Percentiles rank a stretch among this genome's conserved stretches.
Conservation (phyloP, 2,113 vertebrate genomes). For the Alexandromys fortis region DNA sequence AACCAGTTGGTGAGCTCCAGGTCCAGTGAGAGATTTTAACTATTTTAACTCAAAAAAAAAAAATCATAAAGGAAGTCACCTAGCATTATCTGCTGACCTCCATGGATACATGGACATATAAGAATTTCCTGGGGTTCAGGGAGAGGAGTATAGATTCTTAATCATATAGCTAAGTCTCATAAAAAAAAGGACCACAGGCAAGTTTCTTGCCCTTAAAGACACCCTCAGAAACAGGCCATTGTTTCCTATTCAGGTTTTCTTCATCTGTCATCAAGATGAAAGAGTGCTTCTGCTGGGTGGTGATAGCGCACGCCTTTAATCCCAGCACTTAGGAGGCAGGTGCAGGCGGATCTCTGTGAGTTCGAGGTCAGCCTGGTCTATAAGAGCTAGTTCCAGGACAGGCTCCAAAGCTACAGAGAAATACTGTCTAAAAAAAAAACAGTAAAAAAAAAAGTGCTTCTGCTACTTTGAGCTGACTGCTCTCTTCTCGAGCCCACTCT, state of each 20-base stretch:
- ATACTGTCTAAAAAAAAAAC: too few relatives aligned
- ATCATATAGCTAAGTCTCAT: not conserved
- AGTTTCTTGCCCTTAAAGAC: not conserved
- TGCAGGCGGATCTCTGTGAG: too few relatives aligned
- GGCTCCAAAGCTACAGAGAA: too few relatives aligned
- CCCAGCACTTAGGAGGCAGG: too few relatives aligned
- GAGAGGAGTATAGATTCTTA: not conserved
- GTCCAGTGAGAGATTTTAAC: not conserved
- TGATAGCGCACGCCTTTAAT: too few relatives aligned
- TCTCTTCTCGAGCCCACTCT: not conserved
- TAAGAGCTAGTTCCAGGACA: too few relatives aligned
- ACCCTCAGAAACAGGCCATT: not conserved
- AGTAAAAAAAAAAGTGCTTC: not conserved
- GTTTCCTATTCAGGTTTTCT: not conserved
- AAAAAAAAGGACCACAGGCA: constrained; percentile 3
- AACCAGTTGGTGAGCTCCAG: not conserved
- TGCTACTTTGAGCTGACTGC: not conserved
- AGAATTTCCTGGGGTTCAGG: not conserved
- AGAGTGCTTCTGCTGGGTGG: not conserved
- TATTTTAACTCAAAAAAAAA: not conserved
- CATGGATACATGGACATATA: not conserved
- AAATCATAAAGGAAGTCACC: not conserved
- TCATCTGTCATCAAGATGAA: not conserved
- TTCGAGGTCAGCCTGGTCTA: too few relatives aligned
- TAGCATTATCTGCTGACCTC: not conserved